phyloP scores from a whole-genome alignment of 2,888 invertebrate species.

The Prenolepis imparis region DNA sequence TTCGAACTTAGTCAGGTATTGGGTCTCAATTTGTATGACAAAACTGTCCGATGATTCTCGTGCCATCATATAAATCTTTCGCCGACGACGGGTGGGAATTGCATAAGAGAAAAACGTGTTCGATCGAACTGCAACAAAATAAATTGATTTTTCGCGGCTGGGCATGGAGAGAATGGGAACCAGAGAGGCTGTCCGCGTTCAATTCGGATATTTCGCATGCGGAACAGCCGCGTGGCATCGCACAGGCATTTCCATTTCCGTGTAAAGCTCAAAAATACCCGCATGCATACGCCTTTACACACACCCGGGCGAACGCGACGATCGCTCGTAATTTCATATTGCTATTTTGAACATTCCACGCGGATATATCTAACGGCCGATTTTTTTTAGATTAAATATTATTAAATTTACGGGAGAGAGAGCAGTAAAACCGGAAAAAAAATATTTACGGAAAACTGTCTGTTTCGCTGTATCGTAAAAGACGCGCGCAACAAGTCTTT shows the following conservation, averaged over 20 bases:
- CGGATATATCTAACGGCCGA: conserved; percentile 37
- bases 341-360: conserved; percentile 21
- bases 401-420: conserved; percentile 11
- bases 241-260: conserved; percentile 66
- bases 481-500: conserved; percentile 42
- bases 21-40: conserved; percentile 51
- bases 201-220: conserved; percentile 62
- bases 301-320: conserved; percentile 2
- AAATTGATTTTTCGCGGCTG: conserved; percentile 61
- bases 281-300: conserved; percentile 8
- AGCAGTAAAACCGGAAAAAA: not conserved
- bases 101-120: conserved; percentile 45
- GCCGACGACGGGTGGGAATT: conserved; percentile 22
- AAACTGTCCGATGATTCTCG: conserved; percentile 41
- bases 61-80: conserved; percentile 38
- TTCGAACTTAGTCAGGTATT: not conserved
- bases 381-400: conserved; percentile 41
- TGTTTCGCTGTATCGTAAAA: conserved; percentile 17
- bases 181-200: conserved; percentile 8
- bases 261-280: conserved; percentile 32
- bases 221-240: conserved; percentile 61
- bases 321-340: conserved; percentile 52
- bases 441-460: conserved; percentile 13
- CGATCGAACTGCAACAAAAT: conserved; percentile 56
- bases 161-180: not conserved